Base-by-base conservation (phyloP, 2,113 vertebrate genomes). In the Arvicanthis niloticus region DNA sequence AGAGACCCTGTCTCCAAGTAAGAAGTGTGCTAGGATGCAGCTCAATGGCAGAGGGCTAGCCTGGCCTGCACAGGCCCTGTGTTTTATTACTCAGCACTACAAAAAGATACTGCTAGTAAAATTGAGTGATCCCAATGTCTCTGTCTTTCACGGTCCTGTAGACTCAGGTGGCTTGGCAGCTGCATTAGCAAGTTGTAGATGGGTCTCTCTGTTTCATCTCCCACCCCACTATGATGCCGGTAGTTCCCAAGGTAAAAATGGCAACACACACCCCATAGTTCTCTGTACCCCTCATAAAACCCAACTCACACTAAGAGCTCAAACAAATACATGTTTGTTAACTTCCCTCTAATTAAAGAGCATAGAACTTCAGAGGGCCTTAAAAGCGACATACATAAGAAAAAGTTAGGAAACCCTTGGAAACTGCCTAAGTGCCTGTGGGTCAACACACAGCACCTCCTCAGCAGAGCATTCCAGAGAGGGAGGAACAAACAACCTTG, bases 401-500 rank as follows among this genome's bases (percentile, higher is more conserved):
- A 88, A 93, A 95, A 91, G 40, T 88, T 67, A 86, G 89, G 93
- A 93, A 92, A 91, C 91, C 88, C 82, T 45, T 68, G 89, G 82
- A 73, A 67, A 67, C 42, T 88, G 85, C 85, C 67, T 17, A 91
- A 91, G 92, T 73, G 93, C 12, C 13, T 87, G 78, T 89, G 87
- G 80, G 62, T 62, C 91, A 95, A 67, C 12, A 77, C 4, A 29
- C 12, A 56, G 86, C 5, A 48, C 90, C 89, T 40, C 86, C 65
- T 60, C 56, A 91, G 2, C 75, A 56, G 51, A 53, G 88, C 70
- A 45, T 89, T 87, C 90, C 62, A 0, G 45, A 45, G 58, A 85
- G 84, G 42, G 58, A 92, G 95, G 96, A 97, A 97, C 97, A 96
- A 98, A 94, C 94, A 92, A 51, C 48, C 84, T 51, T 96, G 96